Conservation (phyloP, 2,888 invertebrate species). For the Nymphalis polychloros region DNA sequence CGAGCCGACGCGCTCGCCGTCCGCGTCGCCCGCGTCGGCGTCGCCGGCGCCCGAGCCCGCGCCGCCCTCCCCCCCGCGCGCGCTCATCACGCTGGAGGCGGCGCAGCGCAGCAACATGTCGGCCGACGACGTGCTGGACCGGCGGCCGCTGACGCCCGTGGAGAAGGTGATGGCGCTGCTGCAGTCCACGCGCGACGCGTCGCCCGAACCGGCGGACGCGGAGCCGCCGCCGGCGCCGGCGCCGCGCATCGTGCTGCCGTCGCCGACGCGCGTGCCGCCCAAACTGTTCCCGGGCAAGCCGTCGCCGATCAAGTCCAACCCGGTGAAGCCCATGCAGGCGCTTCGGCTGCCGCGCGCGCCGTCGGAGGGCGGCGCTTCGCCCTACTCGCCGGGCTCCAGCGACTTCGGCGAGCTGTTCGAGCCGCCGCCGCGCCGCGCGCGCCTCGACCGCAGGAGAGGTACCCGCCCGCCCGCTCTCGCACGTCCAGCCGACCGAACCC, state of each 20-base stretch:
- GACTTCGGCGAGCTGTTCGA: conserved; percentile 94
- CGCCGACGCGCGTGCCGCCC: conserved; percentile 74
- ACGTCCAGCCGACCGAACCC: background rate
- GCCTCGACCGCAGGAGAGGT: conserved; percentile 81
- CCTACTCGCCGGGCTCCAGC: conserved; percentile 94
- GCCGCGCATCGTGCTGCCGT: conserved; percentile 76
- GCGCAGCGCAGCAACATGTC: conserved; percentile 76
- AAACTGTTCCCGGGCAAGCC: conserved; percentile 80
- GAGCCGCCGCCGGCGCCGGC: conserved; percentile 51
- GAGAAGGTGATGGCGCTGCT: conserved; percentile 83
- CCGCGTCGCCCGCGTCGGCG: conserved; percentile 85
- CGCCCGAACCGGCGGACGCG: conserved; percentile 65
- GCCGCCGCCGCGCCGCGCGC: conserved; percentile 85
- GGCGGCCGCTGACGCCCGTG: conserved; percentile 79
- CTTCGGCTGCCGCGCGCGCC: conserved; percentile 52
- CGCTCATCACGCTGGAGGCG: conserved; percentile 70
- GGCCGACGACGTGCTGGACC: conserved; percentile 73
- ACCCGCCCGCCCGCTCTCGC: background rate
- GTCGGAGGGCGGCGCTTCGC: conserved; percentile 85
- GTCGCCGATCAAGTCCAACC: conserved; percentile 81
- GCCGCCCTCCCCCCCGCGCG: conserved; percentile 50
- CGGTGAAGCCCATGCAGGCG: conserved; percentile 79
- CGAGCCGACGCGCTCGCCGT: conserved; percentile 92
- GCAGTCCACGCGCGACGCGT: conserved; percentile 74
- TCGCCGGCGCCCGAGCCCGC: conserved; percentile 74